Percentiles rank a stretch among this genome's conserved stretches.
phyloP scores from a whole-genome alignment of 1,140 invertebrate genomes.

The Drosophila jambulina region DNA sequence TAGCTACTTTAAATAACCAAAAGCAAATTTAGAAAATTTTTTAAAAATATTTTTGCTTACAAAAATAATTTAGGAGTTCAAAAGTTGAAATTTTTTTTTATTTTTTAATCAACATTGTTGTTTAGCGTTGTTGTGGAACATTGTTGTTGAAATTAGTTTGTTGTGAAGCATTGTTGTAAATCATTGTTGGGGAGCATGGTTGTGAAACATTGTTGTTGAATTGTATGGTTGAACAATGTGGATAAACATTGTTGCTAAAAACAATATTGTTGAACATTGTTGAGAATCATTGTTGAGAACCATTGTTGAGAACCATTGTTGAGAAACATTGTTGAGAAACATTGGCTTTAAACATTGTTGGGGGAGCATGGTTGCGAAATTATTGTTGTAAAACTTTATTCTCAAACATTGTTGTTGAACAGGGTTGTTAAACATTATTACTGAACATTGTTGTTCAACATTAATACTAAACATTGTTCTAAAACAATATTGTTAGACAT shows the following conservation, averaged over 20 bases:
- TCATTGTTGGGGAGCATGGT: neutral
- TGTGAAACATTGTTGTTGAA: neutral
- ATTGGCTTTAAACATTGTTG: neutral
- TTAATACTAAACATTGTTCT: neutral
- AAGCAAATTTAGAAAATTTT: neutral
- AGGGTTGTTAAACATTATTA: neutral
- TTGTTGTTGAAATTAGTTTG: neutral
- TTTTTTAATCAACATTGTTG: neutral
- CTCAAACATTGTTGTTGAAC: neutral
- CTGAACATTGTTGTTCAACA: neutral
- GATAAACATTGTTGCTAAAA: neutral
- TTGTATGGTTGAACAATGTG: neutral
- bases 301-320: too few species aligned
- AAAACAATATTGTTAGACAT: too few species aligned
- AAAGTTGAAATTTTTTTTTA: neutral
- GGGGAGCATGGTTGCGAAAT: neutral
- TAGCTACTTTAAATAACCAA: neutral
- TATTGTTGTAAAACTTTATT: neutral
- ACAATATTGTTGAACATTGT: rapidly evolving
- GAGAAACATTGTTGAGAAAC: neutral
- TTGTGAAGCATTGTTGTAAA: neutral
- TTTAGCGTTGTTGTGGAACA: neutral
- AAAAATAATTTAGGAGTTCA: neutral
- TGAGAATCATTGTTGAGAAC: neutral
- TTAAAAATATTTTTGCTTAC: too few species aligned